Evolutionary conservation across 2,113 vertebrate species (phyloP).

Genomic region (Lepisosteus osseus): DNA sequence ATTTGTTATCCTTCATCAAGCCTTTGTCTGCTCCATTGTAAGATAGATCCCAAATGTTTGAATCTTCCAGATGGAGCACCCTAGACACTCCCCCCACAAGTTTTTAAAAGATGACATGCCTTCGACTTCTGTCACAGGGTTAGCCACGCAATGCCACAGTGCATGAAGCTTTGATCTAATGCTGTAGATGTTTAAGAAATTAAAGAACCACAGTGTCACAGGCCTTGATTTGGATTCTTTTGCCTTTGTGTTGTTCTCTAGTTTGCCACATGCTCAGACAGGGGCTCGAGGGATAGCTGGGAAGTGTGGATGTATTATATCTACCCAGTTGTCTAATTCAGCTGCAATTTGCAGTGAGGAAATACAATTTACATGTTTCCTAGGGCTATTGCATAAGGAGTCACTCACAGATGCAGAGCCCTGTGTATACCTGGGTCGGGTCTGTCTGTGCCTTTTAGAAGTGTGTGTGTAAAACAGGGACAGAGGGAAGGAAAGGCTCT

Average conservation of each 20-base stretch:
- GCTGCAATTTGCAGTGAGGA: slow-evolving; percentile 63
- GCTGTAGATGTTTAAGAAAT: slow-evolving; percentile 69
- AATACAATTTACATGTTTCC: slow-evolving; percentile 66
- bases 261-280: slow-evolving; percentile 51
- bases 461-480: neutral
- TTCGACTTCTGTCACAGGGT: slow-evolving; percentile 70
- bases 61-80: slow-evolving; percentile 92
- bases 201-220: slow-evolving; percentile 60
- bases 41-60: slow-evolving; percentile 87
- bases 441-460: neutral
- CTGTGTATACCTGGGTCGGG: slow-evolving; percentile 28
- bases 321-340: slow-evolving; percentile 67
- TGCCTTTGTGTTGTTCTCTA: slow-evolving; percentile 47
- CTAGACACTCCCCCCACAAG: slow-evolving; percentile 76
- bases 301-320: slow-evolving; percentile 66
- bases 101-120: slow-evolving; percentile 78
- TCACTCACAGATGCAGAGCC: slow-evolving; percentile 39
- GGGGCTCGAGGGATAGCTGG: slow-evolving; percentile 60
- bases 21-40: slow-evolving; percentile 95
- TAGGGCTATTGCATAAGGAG: slow-evolving; percentile 55
- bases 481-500: neutral
- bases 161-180: slow-evolving; percentile 77
- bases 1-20: slow-evolving; percentile 99
- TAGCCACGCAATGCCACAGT: slow-evolving; percentile 85
- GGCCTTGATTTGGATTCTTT: slow-evolving; percentile 51